Conservation (phyloP, 1,140 invertebrate genomes). For the Capitella teleta region DNA sequence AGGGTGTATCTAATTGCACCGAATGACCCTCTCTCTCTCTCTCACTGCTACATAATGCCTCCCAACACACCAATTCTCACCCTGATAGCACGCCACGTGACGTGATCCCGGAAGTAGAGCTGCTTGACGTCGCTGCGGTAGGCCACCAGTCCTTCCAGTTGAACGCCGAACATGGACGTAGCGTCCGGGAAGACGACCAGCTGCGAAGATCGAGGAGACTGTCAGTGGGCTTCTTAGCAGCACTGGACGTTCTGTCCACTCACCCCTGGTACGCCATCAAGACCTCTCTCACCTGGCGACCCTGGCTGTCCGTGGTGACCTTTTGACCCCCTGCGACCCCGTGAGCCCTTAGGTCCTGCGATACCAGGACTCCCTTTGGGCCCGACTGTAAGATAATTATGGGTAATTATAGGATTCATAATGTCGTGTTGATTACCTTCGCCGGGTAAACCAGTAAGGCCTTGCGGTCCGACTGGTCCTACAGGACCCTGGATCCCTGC, state of each 20-base stretch:
- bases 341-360: background rate
- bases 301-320: slow-evolving; percentile 2
- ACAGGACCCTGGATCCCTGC: background rate
- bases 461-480: background rate
- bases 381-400: too few relatives aligned
- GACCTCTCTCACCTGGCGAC: background rate
- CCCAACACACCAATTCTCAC: too few relatives aligned
- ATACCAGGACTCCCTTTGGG: too few relatives aligned
- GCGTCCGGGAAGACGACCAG: slow-evolving; percentile 11
- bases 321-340: background rate
- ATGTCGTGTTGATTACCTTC: background rate
- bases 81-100: slow-evolving; percentile 12
- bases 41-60: too few relatives aligned
- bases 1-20: too few relatives aligned
- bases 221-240: too few relatives aligned
- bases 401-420: too few relatives aligned
- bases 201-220: too few relatives aligned
- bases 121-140: slow-evolving; percentile 12
- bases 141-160: slow-evolving; percentile 11
- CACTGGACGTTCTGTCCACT: background rate
- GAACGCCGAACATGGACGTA: slow-evolving; percentile 6
- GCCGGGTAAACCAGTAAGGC: background rate
- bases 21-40: too few relatives aligned
- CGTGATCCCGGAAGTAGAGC: slow-evolving; percentile 12
- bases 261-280: background rate